A percentile compares a stretch with the other conserved stretches of the same genome.
Evolutionary conservation across 1,140 invertebrate genomes (phyloP).

Genomic region (Drosophila triauraria): DNA sequence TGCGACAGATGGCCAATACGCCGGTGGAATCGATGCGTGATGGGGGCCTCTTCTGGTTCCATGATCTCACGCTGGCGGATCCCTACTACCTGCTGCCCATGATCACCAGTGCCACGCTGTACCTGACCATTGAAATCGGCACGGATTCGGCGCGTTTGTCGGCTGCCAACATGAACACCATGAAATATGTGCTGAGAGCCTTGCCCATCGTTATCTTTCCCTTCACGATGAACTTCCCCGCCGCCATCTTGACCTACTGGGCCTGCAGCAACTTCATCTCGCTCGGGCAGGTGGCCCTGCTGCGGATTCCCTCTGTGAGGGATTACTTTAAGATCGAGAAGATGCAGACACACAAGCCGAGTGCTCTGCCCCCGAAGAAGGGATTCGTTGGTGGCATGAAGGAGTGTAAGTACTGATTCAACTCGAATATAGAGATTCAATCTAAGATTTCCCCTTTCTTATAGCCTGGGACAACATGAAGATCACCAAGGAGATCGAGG

Average conservation of each 20-base stretch:
- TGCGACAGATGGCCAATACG: conserved; percentile 93
- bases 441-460: not conserved
- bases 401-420: conserved; percentile 94
- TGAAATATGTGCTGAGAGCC: conserved; percentile 91
- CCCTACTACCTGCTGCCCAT: conserved; percentile 95
- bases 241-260: conserved; percentile 96
- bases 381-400: conserved; percentile 92
- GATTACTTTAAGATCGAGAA: conserved; percentile 92
- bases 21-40: conserved; percentile 94
- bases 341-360: conserved; percentile 87
- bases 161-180: conserved; percentile 88
- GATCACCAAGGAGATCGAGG: conserved; percentile 91
- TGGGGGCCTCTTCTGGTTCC: conserved; percentile 97
- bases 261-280: conserved; percentile 95
- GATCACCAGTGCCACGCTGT: conserved; percentile 92
- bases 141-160: conserved; percentile 90
- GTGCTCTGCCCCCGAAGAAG: conserved; percentile 89
- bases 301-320: conserved; percentile 91
- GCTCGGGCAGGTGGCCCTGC: conserved; percentile 90
- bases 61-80: conserved; percentile 95
- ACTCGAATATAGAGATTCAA: no score
- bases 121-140: conserved; percentile 93
- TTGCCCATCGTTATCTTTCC: conserved; percentile 94
- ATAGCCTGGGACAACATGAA: conserved; percentile 94
- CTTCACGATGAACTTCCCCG: conserved; percentile 95